These are phyloP conservation scores for Anas platyrhynchos DNA, from an alignment of 2,113 vertebrate species.

Conservation along the genomic window DNA sequence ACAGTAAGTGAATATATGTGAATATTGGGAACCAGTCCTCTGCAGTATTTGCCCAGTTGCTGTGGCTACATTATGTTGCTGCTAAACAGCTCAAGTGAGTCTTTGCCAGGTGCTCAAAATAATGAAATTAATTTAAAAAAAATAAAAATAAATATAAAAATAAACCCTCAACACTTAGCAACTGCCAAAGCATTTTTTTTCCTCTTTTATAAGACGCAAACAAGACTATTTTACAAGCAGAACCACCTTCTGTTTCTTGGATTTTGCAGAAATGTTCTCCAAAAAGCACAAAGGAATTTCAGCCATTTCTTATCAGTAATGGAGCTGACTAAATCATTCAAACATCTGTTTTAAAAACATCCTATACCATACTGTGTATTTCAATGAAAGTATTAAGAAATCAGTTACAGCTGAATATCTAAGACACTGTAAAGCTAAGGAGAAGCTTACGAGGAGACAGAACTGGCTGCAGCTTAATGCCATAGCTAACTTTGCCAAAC, in stretches of 20 bases:
- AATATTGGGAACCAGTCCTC: rapidly evolving
- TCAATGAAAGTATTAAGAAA: background rate
- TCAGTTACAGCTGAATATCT: background rate
- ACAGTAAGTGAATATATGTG: background rate
- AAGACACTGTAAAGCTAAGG: background rate
- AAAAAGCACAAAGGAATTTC: background rate
- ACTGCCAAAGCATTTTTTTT: background rate
- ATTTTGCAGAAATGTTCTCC: background rate
- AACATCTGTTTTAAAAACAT: background rate
- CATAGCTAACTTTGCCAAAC: background rate
- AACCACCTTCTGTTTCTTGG: background rate
- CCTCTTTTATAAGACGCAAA: background rate
- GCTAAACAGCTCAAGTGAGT: background rate
- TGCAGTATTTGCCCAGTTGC: background rate
- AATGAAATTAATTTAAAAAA: background rate
- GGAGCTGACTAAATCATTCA: background rate
- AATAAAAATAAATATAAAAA: background rate
- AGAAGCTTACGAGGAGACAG: background rate
- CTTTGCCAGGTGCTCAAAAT: background rate
- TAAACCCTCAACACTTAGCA: background rate
- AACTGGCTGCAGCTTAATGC: background rate
- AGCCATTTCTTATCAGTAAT: background rate
- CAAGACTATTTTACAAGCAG: background rate
- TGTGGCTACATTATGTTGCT: background rate
- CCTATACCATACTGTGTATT: background rate